Conservation (phyloP, 2,797 vertebrate genomes). For the Fundulus diaphanus region DNA sequence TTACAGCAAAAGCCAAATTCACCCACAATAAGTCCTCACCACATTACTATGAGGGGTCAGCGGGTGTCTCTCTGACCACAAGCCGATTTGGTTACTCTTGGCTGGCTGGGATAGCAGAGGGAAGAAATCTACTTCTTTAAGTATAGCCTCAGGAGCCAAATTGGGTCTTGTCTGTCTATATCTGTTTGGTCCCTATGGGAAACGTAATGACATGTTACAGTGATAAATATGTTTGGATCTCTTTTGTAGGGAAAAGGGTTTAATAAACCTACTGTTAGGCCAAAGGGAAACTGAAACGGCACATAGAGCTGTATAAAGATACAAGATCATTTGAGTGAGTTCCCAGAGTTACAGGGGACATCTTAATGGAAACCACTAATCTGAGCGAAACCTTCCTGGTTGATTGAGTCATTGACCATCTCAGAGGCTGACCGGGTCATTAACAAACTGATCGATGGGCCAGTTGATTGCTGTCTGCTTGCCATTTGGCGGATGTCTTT, state of each 20-base stretch:
- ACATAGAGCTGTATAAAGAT: constrained; percentile 49
- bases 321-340: constrained; percentile 37
- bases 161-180: constrained; percentile 24
- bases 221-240: constrained; percentile 56
- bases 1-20: constrained; percentile 30
- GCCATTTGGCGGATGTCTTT: constrained; percentile 5
- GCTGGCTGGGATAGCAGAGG: constrained; percentile 37
- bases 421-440: constrained; percentile 11
- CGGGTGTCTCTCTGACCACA: constrained; percentile 58
- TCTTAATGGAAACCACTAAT: constrained; percentile 28
- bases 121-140: constrained; percentile 59
- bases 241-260: constrained; percentile 34
- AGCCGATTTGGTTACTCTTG: constrained; percentile 56
- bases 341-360: constrained; percentile 46
- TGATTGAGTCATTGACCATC: constrained; percentile 40
- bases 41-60: constrained; percentile 54
- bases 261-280: constrained; percentile 44
- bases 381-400: constrained; percentile 17
- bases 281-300: constrained; percentile 36
- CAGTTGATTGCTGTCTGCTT: constrained; percentile 15
- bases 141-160: constrained; percentile 57
- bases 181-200: constrained; percentile 56
- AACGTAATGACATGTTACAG: constrained; percentile 62
- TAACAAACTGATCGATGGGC: constrained; percentile 29
- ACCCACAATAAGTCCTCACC: constrained; percentile 43